Evolutionary conservation across 2,113 vertebrate species (phyloP).

Genomic region (Synodontis membranacea): DNA sequence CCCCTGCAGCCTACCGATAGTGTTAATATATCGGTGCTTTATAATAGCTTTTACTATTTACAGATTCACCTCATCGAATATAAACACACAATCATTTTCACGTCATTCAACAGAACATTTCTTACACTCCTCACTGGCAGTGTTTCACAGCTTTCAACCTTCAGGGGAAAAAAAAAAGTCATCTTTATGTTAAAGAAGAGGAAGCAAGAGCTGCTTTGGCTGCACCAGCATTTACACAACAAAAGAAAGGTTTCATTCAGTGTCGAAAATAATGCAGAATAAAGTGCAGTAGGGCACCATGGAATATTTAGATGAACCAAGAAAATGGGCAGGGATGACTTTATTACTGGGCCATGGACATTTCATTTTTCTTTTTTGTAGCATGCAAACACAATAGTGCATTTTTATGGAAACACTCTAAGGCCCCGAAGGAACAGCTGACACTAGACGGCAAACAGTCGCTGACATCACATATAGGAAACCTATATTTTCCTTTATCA

Average conservation of each 20-base stretch:
- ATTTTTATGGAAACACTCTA: constrained; percentile 19
- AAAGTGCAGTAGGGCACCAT: constrained; percentile 40
- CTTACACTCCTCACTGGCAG: neutral
- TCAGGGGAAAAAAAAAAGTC: constrained; percentile 22
- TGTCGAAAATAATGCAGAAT: constrained; percentile 52
- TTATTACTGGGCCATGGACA: neutral
- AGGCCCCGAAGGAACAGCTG: neutral
- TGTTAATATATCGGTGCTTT: neutral
- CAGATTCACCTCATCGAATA: neutral
- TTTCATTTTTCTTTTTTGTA: constrained; percentile 11
- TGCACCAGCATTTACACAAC: constrained; percentile 65
- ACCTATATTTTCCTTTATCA: neutral
- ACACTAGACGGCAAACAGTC: neutral
- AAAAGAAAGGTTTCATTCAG: constrained; percentile 54
- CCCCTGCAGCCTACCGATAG: neutral
- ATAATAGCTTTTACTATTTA: neutral
- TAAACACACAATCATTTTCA: neutral
- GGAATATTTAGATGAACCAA: constrained; percentile 53
- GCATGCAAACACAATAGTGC: neutral
- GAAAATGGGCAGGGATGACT: constrained; percentile 26
- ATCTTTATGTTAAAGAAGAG: constrained; percentile 51
- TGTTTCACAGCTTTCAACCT: constrained; percentile 49
- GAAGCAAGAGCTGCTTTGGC: constrained; percentile 42
- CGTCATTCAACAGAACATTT: neutral
- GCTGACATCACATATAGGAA: neutral